phyloP scores from a whole-genome alignment of 1,140 invertebrate species.

The Odontomachus brunneus region DNA sequence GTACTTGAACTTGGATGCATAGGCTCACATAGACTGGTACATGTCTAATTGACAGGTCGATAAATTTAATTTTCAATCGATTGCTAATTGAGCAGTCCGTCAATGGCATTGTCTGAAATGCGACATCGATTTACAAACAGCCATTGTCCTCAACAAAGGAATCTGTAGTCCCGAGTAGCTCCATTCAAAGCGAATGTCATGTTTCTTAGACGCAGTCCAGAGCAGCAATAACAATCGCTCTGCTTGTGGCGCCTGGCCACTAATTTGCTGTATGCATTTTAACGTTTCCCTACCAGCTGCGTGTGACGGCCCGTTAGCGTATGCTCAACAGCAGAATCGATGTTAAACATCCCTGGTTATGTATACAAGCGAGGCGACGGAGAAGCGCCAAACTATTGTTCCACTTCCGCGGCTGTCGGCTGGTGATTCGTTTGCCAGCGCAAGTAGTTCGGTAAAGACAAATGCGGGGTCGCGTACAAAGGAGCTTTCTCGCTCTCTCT shows the following conservation, averaged over 20 bases:
- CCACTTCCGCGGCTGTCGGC: conserved; percentile 32
- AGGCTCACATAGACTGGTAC: not conserved
- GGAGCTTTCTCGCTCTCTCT: conserved; percentile 30
- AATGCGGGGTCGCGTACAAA: conserved; percentile 62
- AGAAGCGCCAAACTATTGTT: conserved; percentile 63
- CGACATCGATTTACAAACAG: conserved; percentile 29
- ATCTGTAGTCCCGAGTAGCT: not conserved
- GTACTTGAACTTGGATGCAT: too few relatives aligned
- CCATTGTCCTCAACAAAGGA: conserved; percentile 42
- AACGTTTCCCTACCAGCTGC: conserved; percentile 54
- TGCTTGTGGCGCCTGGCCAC: conserved; percentile 19
- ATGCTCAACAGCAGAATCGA: conserved; percentile 51
- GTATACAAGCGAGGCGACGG: conserved; percentile 36
- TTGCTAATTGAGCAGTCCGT: not conserved
- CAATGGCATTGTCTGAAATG: not conserved
- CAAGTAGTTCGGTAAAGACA: conserved; percentile 65
- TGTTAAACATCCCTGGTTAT: conserved; percentile 46
- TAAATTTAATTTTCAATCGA: not conserved
- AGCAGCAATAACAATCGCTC: conserved; percentile 15
- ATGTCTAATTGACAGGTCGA: not conserved
- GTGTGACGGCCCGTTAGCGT: conserved; percentile 56
- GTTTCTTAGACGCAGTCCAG: conserved; percentile 41
- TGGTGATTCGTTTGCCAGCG: conserved; percentile 66
- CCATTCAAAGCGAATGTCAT: conserved; percentile 41
- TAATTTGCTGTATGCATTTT: conserved; percentile 54